Evolutionary conservation across 2,113 vertebrate species (phyloP).

Genomic region (Callorhinus ursinus): DNA sequence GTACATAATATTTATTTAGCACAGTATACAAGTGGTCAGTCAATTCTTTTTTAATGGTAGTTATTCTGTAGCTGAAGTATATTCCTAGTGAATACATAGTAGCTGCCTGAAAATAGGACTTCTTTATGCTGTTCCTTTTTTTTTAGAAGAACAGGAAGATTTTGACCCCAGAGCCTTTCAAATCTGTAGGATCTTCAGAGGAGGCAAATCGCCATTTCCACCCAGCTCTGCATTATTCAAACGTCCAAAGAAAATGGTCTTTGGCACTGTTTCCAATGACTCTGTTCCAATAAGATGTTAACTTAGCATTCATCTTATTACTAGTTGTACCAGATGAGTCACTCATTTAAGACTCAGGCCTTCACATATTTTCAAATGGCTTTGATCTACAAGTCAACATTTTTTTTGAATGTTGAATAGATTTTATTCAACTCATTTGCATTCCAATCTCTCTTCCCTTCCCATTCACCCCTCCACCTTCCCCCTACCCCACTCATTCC

Average conservation of each 20-base stretch:
- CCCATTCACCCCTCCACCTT: background rate
- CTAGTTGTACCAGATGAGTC: slow-evolving; percentile 2
- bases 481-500: background rate
- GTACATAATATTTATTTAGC: slow-evolving; percentile 4
- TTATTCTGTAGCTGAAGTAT: slow-evolving; percentile 18
- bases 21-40: background rate
- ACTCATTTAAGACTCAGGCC: background rate
- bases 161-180: background rate
- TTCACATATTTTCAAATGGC: slow-evolving; percentile 1
- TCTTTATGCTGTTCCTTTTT: background rate
- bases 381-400: slow-evolving; percentile 32
- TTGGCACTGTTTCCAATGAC: slow-evolving; percentile 23
- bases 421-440: background rate
- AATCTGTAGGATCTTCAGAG: background rate
- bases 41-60: slow-evolving; percentile 33
- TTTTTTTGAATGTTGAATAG: background rate
- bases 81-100: background rate
- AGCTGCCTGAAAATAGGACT: background rate
- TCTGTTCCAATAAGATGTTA: slow-evolving; percentile 35
- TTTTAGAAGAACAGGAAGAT: slow-evolving; percentile 3
- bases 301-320: slow-evolving; percentile 23
- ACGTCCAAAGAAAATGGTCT: background rate
- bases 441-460: background rate
- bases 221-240: background rate
- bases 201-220: background rate